A percentile compares a stretch with the other conserved stretches of the same genome.
Conservation (phyloP, 2,797 vertebrate genomes). For the Galagoides demidoff region DNA sequence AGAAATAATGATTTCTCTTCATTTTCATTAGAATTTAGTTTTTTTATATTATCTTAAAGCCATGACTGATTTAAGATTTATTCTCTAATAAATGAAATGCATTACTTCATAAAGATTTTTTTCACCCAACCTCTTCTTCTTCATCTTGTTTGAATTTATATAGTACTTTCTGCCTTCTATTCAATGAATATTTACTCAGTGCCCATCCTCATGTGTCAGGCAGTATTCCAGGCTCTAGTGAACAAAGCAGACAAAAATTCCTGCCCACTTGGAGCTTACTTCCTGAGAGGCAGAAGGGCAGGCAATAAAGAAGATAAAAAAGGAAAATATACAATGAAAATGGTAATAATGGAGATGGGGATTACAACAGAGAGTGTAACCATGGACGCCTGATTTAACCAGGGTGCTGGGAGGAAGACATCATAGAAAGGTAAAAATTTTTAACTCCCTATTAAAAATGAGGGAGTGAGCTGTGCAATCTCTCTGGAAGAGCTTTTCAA, state of each 20-base stretch:
- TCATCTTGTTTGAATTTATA: not conserved
- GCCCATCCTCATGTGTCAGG: not conserved
- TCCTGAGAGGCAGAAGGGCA: not conserved
- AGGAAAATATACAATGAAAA: not conserved
- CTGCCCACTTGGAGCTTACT: not conserved
- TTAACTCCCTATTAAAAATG: not conserved
- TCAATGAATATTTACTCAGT: not conserved
- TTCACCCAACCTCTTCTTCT: not conserved
- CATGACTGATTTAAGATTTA: not conserved
- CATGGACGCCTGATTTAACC: not conserved
- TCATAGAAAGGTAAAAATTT: not conserved
- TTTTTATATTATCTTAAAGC: not conserved
- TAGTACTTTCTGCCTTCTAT: not conserved
- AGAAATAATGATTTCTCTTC: not conserved
- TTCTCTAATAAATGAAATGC: not conserved
- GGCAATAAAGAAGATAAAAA: not conserved
- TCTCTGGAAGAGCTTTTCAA: too few relatives aligned
- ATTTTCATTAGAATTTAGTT: not conserved
- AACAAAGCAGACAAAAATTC: not conserved
- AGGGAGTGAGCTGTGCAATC: not conserved
- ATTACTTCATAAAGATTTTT: not conserved
- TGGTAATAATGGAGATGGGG: not conserved
- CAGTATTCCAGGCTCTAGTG: not conserved
- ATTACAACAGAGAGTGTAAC: not conserved
- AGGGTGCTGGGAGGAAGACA: not conserved